These are phyloP conservation scores for Emydura subglobosa DNA, from an alignment of 2,113 vertebrate genomes.

Conservation along the genomic window DNA sequence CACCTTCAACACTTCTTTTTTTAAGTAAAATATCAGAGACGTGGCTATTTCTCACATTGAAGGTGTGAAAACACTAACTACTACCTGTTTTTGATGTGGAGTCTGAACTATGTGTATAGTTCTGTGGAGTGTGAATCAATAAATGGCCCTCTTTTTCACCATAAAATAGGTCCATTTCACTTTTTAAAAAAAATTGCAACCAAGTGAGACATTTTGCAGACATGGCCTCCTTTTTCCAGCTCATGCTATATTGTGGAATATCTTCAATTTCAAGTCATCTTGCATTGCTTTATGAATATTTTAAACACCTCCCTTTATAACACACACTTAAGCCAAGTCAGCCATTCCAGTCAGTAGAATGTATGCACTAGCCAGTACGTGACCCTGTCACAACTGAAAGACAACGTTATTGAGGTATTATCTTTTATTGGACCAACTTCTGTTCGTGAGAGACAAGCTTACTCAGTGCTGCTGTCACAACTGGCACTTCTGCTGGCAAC, in stretches of 20 bases:
- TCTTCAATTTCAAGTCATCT: not conserved
- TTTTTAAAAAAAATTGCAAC: accelerated
- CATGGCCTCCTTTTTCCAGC: not conserved
- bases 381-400: not conserved
- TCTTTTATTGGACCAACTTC: not conserved
- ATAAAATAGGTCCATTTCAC: not conserved
- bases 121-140: accelerated
- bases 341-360: accelerated
- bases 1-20: not conserved
- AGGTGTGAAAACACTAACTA: not conserved
- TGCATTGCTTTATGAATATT: too few species aligned
- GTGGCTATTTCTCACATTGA: not conserved
- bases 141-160: not conserved
- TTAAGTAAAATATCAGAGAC: not conserved
- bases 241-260: not conserved
- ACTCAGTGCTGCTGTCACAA: not conserved
- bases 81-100: not conserved
- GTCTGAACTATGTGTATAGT: not conserved
- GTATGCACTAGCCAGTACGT: accelerated
- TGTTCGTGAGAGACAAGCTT: not conserved
- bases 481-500: accelerated
- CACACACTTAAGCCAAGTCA: not conserved
- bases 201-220: not conserved
- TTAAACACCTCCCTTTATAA: not conserved
- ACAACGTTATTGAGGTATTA: not conserved